A percentile compares a stretch with the other conserved stretches of the same genome.
phyloP scores from a whole-genome alignment of 2,113 vertebrate genomes.

The Lasiurus cinereus region DNA sequence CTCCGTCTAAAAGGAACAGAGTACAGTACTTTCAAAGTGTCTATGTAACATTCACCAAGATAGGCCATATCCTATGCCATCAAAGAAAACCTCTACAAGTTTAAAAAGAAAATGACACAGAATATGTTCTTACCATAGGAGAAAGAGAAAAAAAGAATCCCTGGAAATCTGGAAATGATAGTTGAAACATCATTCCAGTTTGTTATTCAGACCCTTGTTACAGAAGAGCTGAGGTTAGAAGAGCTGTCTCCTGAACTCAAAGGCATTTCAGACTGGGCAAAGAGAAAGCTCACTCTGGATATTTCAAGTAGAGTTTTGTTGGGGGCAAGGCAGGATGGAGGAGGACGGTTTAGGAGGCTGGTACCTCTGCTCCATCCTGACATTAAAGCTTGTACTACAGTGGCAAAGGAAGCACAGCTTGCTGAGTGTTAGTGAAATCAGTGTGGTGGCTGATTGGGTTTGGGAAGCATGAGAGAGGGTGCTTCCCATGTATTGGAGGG shows the following conservation, averaged over 20 bases:
- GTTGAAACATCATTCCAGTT: neutral
- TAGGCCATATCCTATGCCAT: neutral
- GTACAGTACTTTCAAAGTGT: neutral
- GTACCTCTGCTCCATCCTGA: neutral
- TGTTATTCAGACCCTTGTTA: neutral
- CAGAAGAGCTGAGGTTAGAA: neutral
- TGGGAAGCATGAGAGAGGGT: neutral
- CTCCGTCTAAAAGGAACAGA: neutral
- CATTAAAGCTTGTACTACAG: neutral
- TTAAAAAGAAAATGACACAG: neutral
- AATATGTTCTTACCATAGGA: neutral
- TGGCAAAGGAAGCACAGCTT: neutral
- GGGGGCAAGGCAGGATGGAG: neutral
- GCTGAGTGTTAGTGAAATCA: neutral
- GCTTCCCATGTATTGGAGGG: neutral
- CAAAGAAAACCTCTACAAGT: neutral
- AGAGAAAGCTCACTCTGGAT: neutral
- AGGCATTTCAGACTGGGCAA: neutral
- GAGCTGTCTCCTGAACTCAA: neutral
- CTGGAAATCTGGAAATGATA: neutral
- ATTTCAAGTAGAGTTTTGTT: neutral
- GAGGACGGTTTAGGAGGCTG: neutral
- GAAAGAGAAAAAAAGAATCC: neutral
- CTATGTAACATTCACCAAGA: neutral
- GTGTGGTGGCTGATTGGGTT: neutral